Base-by-base conservation (phyloP, 1,140 invertebrate species). In the Trachymyrmex cornetzi region DNA sequence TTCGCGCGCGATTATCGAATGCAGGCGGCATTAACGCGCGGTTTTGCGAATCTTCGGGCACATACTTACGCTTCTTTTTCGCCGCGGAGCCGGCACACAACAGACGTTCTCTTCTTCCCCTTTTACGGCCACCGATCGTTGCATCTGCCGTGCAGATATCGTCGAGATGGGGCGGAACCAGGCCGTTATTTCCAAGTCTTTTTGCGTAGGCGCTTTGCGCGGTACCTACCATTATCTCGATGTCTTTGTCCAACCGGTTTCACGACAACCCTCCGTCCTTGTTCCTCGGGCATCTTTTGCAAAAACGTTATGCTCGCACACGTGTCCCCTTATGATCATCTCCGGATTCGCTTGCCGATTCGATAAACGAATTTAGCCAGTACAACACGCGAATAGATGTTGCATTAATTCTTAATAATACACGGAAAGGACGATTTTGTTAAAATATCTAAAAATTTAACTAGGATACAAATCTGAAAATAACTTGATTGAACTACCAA, bases 101-200 rank as follows among this genome's bases (percentile, higher is more conserved):
- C 80, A 84, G 71, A 84, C 69, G n/a, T 84, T 84, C 67, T 74
- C 55, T 61, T 50, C 80, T 75, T 63, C 80, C 69, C 55, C 69
- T 75, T 84, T 84, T 75, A 75, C 55, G 57, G 24, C 55, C 67
- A 12, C 80, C 55, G 80, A 84, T 84, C 69, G 80, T 57, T 74
- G 80, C 80, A 84, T 84, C 80, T 84, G 80, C 80, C 80, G 80
- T 57, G 69, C 80, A 84, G 80, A 84, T 84, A 84, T 84, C 80
- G 69, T 63, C 80, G 38, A 63, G 80, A 75, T 75, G 80, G 80
- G 80, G 80, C 55, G 80, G 80, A 14, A 61, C 34, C 53, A 50
- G 77, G 67, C 69, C 27, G 69, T 84, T 84, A 84, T 75, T 84
- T 84, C 14, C 38, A 74, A 74, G 80, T 75, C 80, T 84, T 84